A percentile compares a stretch with the other conserved stretches of the same genome.
Conservation (phyloP, 2,113 vertebrate species). For the Phrynosoma platyrhinos region DNA sequence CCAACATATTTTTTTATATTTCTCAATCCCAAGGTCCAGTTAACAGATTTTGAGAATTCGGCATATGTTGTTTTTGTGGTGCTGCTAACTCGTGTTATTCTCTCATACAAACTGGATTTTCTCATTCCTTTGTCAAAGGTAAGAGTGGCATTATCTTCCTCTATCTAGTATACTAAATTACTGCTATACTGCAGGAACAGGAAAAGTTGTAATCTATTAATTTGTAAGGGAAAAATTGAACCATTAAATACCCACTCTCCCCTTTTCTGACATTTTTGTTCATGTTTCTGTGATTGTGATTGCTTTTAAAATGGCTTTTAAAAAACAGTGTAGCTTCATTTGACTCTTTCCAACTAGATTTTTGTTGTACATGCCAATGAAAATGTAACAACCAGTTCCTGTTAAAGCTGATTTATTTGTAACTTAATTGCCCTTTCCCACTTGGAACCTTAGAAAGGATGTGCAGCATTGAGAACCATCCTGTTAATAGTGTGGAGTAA, state of each 20-base stretch:
- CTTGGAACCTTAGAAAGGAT: background rate
- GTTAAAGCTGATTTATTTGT: background rate
- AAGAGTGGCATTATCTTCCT: constrained; percentile 10
- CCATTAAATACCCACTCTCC: background rate
- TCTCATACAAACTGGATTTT: constrained; percentile 98
- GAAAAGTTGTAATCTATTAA: background rate
- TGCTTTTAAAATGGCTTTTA: background rate
- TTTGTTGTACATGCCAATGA: background rate
- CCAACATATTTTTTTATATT: background rate
- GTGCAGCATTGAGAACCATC: background rate
- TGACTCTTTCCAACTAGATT: background rate
- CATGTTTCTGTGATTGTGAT: background rate
- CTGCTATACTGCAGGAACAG: background rate
- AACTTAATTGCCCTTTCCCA: background rate
- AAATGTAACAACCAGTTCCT: background rate
- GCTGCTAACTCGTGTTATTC: constrained; percentile 94
- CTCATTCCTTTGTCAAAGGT: constrained; percentile 98
- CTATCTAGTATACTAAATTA: background rate
- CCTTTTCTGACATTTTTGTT: background rate
- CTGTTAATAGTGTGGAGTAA: background rate
- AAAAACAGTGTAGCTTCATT: background rate
- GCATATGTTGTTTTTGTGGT: constrained; percentile 98
- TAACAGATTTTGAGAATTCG: constrained; percentile 98
- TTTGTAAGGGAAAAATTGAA: background rate
- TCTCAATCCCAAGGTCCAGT: constrained; percentile 85